A percentile compares a stretch with the other conserved stretches of the same genome.
These are phyloP conservation scores for Holotrichia oblita DNA, from an alignment of 1,140 invertebrate species.

Conservation along the genomic window DNA sequence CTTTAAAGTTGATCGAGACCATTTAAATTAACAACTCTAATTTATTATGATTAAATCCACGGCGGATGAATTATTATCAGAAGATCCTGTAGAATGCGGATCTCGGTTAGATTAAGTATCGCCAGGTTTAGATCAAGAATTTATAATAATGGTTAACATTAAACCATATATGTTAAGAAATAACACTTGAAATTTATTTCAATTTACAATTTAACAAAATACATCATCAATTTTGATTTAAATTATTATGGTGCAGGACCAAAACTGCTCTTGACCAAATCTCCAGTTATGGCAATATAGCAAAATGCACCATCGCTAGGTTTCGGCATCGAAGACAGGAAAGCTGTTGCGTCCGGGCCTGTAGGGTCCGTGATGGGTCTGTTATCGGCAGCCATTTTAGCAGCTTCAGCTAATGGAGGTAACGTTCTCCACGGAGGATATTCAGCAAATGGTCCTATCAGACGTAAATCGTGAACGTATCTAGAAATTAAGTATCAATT, in stretches of 20 bases:
- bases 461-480: conserved; percentile 55
- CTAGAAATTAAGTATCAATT: conserved; percentile 37
- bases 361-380: conserved; percentile 62
- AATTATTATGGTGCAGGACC: neutral
- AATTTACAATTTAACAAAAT: no score
- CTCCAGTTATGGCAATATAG: conserved; percentile 64
- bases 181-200: neutral
- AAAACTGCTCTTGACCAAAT: conserved; percentile 55
- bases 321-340: conserved; percentile 60
- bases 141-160: no score
- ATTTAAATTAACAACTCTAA: no score
- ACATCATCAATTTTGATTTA: no score
- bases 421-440: conserved; percentile 59
- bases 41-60: no score
- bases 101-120: no score
- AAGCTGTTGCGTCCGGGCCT: conserved; percentile 59
- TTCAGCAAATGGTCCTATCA: conserved; percentile 61
- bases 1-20: no score
- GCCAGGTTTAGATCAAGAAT: no score
- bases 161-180: no score
- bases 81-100: no score
- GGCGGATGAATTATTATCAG: no score
- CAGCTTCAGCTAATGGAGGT: conserved; percentile 58
- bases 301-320: conserved; percentile 64
- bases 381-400: conserved; percentile 56